These are phyloP conservation scores for Smutsia temminckii DNA, from an alignment of 2,797 vertebrate species.

Conservation along the genomic window DNA sequence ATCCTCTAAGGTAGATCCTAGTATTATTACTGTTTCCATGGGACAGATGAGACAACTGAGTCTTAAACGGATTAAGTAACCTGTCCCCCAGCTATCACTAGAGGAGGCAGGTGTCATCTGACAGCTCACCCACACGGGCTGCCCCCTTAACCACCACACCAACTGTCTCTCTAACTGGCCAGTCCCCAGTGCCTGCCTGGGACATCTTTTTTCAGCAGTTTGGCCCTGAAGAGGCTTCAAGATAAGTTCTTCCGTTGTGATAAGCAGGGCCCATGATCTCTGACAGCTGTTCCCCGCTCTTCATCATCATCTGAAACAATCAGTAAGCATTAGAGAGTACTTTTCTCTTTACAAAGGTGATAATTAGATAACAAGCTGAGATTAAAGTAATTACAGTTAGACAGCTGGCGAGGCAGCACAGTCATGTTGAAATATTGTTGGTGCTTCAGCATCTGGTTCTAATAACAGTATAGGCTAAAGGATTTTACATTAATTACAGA, in stretches of 20 bases:
- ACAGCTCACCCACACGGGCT: background rate
- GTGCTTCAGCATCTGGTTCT: constrained; percentile 90
- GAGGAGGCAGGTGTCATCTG: constrained; percentile 5
- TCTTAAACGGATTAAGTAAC: background rate
- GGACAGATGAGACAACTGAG: background rate
- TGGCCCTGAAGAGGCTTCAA: constrained; percentile 78
- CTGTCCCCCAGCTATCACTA: background rate
- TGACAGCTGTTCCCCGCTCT: constrained; percentile 91
- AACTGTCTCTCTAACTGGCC: background rate
- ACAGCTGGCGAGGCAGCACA: constrained; percentile 90
- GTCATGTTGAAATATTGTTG: constrained; percentile 90
- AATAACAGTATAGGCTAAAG: constrained; percentile 88
- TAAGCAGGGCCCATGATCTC: constrained; percentile 85
- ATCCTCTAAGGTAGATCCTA: background rate
- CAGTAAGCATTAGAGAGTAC: constrained; percentile 90
- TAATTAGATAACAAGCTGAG: constrained; percentile 95
- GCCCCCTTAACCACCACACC: background rate
- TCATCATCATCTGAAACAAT: constrained; percentile 91
- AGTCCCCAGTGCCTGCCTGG: background rate
- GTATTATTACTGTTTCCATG: background rate
- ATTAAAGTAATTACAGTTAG: constrained; percentile 93
- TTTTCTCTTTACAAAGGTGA: constrained; percentile 93
- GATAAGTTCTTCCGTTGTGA: constrained; percentile 83
- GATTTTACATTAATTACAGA: constrained; percentile 91
- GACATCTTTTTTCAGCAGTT: constrained; percentile 11